Evolutionary conservation across 2,113 vertebrate genomes (phyloP), one percentile per base, ranked within the genome.

Genomic region (Gallinago media): DNA sequence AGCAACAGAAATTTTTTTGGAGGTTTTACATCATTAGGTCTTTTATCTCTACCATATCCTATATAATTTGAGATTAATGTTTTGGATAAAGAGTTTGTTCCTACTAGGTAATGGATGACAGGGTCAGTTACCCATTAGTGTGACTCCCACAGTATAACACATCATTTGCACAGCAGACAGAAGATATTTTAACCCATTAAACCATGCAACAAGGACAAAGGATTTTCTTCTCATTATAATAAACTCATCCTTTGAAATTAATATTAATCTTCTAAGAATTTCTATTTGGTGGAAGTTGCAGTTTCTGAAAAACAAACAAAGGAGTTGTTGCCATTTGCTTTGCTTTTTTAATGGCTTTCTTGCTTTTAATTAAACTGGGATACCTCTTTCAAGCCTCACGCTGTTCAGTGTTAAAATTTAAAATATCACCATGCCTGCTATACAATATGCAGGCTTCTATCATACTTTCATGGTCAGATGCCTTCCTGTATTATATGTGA

Each of bases 391-490:
- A 58, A 78, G 54, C 14, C 5, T 81, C 31, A 18, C 34, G 23
- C 58, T 76, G 34, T 82, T 92, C 19, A 38, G 0, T 76, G 91
- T 79, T 76, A 66, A 63, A 72, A 78, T 44, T 20, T 92, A 20
- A 83, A 65, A 21, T 91, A 32, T 54, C 47, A 49, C 54, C 8
- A 10, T 82, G 73, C 22, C 32, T 38, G 6, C 63, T 52, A 1
- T 36, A 47, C 54, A 68, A 32, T 47, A 36, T 65, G 9, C 74
- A 85, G 58, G 13, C 47, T 36, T 72, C 87, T 8, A 4, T 79
- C 77, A 49, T 46, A 22, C 44, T 85, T 94, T 92, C 80, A 82
- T 72, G 63, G 62, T 76, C 93, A 92, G 49, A 88, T 88, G 49
- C 50, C 54, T 83, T 94, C 78, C 46, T 85, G 50, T 61, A 14